Evolutionary conservation across 2,113 vertebrate genomes (phyloP), one percentile per base, ranked within the genome.

Genomic region (Catharus fuscescens): DNA sequence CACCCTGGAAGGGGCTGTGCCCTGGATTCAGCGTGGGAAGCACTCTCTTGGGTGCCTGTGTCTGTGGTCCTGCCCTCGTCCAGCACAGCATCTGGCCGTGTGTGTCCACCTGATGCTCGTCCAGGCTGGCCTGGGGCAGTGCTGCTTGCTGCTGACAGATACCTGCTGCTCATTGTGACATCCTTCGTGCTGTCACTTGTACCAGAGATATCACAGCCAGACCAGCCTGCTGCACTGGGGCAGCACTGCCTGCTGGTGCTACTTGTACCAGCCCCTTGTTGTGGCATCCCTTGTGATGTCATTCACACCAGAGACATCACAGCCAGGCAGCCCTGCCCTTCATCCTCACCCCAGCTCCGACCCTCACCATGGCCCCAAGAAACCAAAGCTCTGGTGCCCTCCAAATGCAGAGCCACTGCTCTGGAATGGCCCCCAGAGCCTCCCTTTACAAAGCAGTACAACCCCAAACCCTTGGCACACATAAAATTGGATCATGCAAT

Each of bases 81-180:
- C 31, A 77, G 62, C 0, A 2, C 44, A 59, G 52, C 5, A 1
- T 31, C 25, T 34, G 17, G 31, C 19, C 2, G 0, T 29, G 10
- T 19, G 8, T 50, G 44, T 16, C 16, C 34, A 19, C 18, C 24
- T 31, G 38, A 23, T 11, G 5, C 24, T 62, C 1, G 0, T 36
- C 15, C 45, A 67, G 11, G 21, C 36, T 28, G 19, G 14, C 12
- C 24, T 34, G n/a, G 26, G 32, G 18, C 45, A 53, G 12, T 6
- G 5, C 25, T 42, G 25, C 31, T 12, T 50, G 24, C 19, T 34
- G 34, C 31, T 56, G 3, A 4, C 16, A 19, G 9, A 14, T 36
- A 45, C 6, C 32, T 59, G 14, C 14, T 10, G 32, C 24, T 50
- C 38, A 32, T 8, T 59, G 26, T 38, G 60, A 24, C 0, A 1